Percentiles rank a stretch among this genome's conserved stretches.
phyloP scores from a whole-genome alignment of 2,113 vertebrate species.

The Myotis lucifugus region DNA sequence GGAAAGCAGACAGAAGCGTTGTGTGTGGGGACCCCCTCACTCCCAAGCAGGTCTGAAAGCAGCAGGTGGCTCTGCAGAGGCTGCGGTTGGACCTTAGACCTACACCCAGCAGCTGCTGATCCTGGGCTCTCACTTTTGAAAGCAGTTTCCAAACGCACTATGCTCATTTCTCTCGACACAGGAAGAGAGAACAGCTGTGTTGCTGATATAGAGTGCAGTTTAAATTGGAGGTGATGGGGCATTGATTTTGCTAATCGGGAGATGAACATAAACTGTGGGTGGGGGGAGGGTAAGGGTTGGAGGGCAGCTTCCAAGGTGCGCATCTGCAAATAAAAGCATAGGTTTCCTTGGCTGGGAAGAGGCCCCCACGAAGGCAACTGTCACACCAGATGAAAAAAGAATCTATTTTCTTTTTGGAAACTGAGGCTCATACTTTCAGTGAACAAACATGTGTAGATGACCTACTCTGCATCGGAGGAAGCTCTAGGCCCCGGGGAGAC shows the following conservation, averaged over 20 bases:
- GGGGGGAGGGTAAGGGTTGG: neutral
- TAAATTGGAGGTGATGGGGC: neutral
- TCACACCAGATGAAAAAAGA: neutral
- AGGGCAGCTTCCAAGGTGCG: neutral
- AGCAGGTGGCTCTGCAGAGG: slow-evolving; percentile 37
- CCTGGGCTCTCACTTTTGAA: slow-evolving; percentile 38
- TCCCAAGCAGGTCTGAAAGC: slow-evolving; percentile 45
- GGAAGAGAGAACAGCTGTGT: neutral
- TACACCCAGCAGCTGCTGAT: slow-evolving; percentile 31
- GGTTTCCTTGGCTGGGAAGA: neutral
- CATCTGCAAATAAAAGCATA: neutral
- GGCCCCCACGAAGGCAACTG: neutral
- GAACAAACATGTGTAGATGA: neutral
- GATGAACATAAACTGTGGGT: neutral
- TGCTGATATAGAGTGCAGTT: neutral
- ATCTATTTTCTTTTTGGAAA: neutral
- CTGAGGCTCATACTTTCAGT: neutral
- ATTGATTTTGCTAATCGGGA: neutral
- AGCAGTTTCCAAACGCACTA: slow-evolving; percentile 15
- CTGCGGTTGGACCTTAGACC: slow-evolving; percentile 42
- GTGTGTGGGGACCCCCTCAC: slow-evolving; percentile 15
- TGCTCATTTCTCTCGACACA: slow-evolving; percentile 5
- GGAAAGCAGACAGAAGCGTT: slow-evolving; percentile 54
- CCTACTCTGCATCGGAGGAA: neutral
- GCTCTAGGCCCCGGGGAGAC: neutral